phyloP scores from a whole-genome alignment of 2,113 vertebrate species.

The Tyto alba region DNA sequence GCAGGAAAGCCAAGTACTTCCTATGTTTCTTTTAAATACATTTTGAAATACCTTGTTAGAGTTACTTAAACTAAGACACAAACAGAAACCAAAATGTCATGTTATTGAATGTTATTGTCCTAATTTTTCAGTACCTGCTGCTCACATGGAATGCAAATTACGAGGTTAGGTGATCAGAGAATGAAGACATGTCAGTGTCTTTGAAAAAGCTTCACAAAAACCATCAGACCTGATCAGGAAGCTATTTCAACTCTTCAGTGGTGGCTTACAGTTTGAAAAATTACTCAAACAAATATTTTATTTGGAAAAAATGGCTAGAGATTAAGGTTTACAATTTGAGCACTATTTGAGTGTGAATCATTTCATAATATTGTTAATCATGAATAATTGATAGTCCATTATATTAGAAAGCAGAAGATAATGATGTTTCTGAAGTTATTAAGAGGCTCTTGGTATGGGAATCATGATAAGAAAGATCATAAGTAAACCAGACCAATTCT shows the following conservation, averaged over 20 bases:
- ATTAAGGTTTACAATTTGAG: not conserved
- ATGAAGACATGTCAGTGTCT: not conserved
- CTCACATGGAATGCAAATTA: not conserved
- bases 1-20: not conserved
- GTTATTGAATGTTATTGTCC: not conserved
- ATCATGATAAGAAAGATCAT: not conserved
- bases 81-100: not conserved
- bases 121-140: not conserved
- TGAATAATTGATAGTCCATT: not conserved
- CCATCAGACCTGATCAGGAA: not conserved
- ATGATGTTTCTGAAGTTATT: not conserved
- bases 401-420: not conserved
- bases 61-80: not conserved
- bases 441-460: not conserved
- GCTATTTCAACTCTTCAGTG: not conserved
- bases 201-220: not conserved
- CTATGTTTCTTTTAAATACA: not conserved
- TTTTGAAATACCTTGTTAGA: not conserved
- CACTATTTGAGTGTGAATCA: not conserved
- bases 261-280: not conserved
- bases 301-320: not conserved
- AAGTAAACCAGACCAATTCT: not conserved
- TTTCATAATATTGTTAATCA: not conserved
- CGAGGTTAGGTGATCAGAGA: not conserved
- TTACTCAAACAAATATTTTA: not conserved